Evolutionary conservation across 2,797 vertebrate genomes (phyloP).

Genomic region (Mus caroli): DNA sequence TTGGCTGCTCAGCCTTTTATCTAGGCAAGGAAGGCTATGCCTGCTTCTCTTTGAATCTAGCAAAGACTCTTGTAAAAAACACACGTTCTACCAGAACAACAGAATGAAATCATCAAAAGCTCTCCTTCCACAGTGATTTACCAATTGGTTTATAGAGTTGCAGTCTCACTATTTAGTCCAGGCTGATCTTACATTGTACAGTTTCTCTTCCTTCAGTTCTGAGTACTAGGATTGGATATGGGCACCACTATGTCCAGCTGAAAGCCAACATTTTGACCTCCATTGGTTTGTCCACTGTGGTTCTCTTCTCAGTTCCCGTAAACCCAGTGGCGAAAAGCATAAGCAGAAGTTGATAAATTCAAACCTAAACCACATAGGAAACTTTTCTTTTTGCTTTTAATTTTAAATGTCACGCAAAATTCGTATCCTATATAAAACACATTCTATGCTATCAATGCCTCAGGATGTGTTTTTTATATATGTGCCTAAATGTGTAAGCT

Average conservation of each 20-base stretch:
- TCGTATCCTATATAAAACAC: not conserved
- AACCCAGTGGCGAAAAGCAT: not conserved
- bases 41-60: not conserved
- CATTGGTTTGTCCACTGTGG: not conserved
- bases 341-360: not conserved
- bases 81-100: not conserved
- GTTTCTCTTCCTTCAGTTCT: not conserved
- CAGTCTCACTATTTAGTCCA: not conserved
- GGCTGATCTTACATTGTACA: not conserved
- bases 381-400: not conserved
- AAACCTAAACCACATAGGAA: not conserved
- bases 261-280: not conserved
- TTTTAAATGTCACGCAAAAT: not conserved
- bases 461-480: not conserved
- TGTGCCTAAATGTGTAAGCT: not conserved
- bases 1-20: not conserved
- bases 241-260: not conserved
- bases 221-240: not conserved
- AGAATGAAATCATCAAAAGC: not conserved
- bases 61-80: not conserved
- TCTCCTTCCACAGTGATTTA: not conserved
- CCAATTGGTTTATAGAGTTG: not conserved
- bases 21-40: not conserved
- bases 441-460: not conserved
- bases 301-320: not conserved